phyloP scores from a whole-genome alignment of 2,797 vertebrate genomes.

The Antrozous pallidus region DNA sequence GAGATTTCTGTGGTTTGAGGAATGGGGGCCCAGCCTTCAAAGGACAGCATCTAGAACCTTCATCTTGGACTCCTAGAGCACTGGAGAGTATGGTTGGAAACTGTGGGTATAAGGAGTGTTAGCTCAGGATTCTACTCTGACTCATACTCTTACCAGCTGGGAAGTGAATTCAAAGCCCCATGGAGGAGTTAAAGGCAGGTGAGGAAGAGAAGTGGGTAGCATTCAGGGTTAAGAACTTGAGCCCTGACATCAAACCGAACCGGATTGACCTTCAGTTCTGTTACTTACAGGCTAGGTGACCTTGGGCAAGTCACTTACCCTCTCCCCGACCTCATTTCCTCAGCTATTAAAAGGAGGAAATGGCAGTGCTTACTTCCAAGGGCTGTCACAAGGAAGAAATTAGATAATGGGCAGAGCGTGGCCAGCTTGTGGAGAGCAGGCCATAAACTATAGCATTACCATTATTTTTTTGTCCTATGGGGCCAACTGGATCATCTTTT shows the following conservation, averaged over 20 bases:
- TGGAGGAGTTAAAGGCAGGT: neutral
- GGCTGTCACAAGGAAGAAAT: neutral
- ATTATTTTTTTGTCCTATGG: neutral
- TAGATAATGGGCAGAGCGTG: neutral
- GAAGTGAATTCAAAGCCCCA: neutral
- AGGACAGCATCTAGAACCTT: conserved; percentile 3
- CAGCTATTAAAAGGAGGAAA: neutral
- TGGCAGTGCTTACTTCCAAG: neutral
- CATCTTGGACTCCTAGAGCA: neutral
- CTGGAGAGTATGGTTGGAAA: neutral
- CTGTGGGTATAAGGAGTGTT: neutral
- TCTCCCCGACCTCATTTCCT: neutral
- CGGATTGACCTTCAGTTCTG: neutral
- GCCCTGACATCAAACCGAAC: neutral
- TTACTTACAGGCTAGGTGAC: neutral
- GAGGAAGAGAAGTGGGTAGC: neutral
- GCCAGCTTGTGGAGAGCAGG: neutral
- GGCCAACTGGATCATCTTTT: neutral
- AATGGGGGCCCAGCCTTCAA: neutral
- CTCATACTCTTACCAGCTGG: neutral
- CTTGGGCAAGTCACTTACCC: neutral
- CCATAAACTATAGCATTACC: neutral
- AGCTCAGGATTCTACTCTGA: neutral
- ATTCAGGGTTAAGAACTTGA: neutral
- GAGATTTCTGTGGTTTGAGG: neutral